A percentile compares a stretch with the other conserved stretches of the same genome.
phyloP scores from a whole-genome alignment of 2,888 invertebrate genomes.

The Xestoiulus laeticollis region DNA sequence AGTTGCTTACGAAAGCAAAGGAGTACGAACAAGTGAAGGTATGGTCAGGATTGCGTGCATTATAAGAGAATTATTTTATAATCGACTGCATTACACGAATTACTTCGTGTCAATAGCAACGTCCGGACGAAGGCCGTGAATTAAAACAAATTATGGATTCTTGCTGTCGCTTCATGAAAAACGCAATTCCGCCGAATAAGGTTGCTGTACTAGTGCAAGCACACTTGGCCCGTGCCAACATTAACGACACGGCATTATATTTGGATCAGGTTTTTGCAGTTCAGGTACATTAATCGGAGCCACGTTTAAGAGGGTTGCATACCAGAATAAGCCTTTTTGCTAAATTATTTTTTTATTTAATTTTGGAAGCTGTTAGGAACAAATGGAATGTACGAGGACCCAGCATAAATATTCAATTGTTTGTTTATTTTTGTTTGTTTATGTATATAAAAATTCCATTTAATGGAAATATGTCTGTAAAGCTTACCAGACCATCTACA shows the following conservation, averaged over 20 bases:
- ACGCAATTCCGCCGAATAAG: neutral
- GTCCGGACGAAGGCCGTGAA: neutral
- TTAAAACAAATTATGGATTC: neutral
- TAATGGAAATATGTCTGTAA: no score
- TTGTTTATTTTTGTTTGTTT: no score
- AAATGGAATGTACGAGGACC: no score
- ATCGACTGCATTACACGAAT: neutral
- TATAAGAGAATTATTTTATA: neutral
- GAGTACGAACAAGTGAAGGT: neutral
- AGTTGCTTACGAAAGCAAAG: slow-evolving; percentile 60
- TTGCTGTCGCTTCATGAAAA: neutral
- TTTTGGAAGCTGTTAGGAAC: no score
- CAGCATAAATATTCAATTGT: slow-evolving; percentile 44
- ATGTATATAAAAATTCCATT: no score
- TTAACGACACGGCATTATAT: neutral
- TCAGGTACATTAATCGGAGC: slow-evolving; percentile 71
- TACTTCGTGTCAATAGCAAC: neutral
- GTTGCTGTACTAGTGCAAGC: neutral
- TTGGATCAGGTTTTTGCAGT: slow-evolving; percentile 73
- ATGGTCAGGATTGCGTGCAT: neutral
- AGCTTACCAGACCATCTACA: no score
- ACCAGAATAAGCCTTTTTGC: no score
- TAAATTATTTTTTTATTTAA: no score
- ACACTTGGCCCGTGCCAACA: neutral
- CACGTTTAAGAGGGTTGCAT: no score